Base-by-base conservation (phyloP, 2,113 vertebrate species). In the Hippocampus zosterae region DNA sequence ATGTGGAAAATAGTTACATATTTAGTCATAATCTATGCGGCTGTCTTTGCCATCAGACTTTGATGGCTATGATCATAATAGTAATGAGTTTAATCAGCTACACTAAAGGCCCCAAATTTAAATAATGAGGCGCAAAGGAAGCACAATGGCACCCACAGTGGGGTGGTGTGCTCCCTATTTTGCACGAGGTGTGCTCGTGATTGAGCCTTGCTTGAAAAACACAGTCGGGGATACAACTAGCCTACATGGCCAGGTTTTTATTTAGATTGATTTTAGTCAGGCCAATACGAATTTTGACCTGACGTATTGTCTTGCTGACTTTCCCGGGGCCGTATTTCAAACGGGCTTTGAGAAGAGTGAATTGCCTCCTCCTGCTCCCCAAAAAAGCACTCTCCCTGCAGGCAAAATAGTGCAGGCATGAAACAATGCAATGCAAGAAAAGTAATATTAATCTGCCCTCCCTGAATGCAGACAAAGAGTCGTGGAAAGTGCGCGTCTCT, bases 241-340 rank as follows among this genome's bases (percentile, higher is more conserved):
- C 77, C 84, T 90, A 87, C 87, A 90, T 82, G 72, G 81, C 76
- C 42, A 27, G 80, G 80, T 79, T 93, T 88, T 88, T 92, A 91
- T 94, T 92, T 90, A 91, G 90, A 92, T 89, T 85, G 90, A 93
- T 91, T 82, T 85, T 87, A 82, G 81, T 83, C 80, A 73, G 65
- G 15, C 75, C 80, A 90, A 88, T 88, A 87, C 80, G 83, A 87
- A 88, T 87, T 88, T 83, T 92, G 88, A 90, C 89, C 88, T 78
- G 70, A 52, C 69, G 75, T 72, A 89, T 91, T 90, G 88, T 91
- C 73, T 71, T 40, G 60, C 78, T 81, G 84, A 81, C 86, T 90
- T 83, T 89, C 74, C 84, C 83, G 76, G 37, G 78, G 80, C 81
- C 77, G 80, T 91, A 88, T 88, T 90, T 89, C 85, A 90, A 89